Base-by-base conservation (phyloP, 2,888 invertebrate species). In the Oscheius sp. region DNA sequence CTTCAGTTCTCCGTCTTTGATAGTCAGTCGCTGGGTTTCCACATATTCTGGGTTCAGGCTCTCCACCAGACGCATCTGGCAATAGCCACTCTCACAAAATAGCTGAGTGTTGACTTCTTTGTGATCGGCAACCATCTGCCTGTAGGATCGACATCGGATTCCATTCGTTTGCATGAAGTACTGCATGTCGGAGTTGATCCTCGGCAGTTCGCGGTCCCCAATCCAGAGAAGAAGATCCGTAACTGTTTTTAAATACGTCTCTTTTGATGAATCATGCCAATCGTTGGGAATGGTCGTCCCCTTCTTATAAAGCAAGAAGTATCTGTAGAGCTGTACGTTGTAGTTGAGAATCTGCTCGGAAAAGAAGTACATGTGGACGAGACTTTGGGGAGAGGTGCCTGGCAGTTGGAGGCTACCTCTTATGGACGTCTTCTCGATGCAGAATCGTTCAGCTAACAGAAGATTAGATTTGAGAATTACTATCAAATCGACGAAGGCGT, bases 61-160 rank as follows among this genome's bases (percentile, higher is more conserved):
- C 31, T 65, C 65, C 2, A 65, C 50, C 34, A 50, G 50, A 0
- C 65, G 65, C 65, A 65, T 50, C 25, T 65, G 25, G 5, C 48
- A 46, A 37, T 34, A 50, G 0, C 65, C 65, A 33, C 65, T 46
- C 2, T 45, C 45, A 2, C 65, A 25, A 8, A 65, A 65, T 3
- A 65, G 17, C 27, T 65, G 65, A 1, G 50, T 1, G 3, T 65
- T 65, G 48, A 50, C 50, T 3, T 65, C 25, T n/a, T 50, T 23
- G 12, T 65, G 3, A 10, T 65, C 65, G 0, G 65, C 25, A 2
- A 65, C 8, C 29, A 42, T 27, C 5, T 48, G 48, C 1, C 65
- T 33, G 39, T 61, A 61, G 17, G 61, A 39, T 15, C 37, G 39
- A 3, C 61, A 61, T 0, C 25, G 0, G 17, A 61, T 37, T 1